Evolutionary conservation across 2,113 vertebrate genomes (phyloP).

Genomic region (Dissostichus mawsoni): DNA sequence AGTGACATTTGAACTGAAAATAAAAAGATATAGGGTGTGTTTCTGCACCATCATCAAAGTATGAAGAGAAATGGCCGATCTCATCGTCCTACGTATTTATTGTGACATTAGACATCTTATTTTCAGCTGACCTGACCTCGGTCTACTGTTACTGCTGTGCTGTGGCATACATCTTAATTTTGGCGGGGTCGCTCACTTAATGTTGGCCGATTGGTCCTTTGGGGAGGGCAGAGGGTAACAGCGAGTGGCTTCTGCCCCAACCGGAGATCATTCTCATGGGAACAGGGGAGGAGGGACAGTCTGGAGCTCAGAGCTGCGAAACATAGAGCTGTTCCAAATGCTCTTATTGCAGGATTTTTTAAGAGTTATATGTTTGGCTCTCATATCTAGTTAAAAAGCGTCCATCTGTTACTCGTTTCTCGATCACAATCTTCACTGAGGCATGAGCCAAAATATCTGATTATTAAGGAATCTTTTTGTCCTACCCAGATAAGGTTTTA

Average conservation of each 20-base stretch:
- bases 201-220: constrained; percentile 35
- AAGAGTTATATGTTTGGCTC: too few relatives aligned
- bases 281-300: constrained; percentile 50
- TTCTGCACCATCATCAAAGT: not conserved
- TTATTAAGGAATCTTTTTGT: too few relatives aligned
- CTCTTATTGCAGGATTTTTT: too few relatives aligned
- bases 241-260: constrained; percentile 68
- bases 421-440: too few relatives aligned
- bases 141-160: constrained; percentile 46
- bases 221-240: constrained; percentile 61
- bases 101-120: constrained; percentile 57
- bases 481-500: too few relatives aligned
- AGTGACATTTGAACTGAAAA: too few relatives aligned
- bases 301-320: constrained; percentile 33
- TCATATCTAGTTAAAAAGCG: too few relatives aligned
- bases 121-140: constrained; percentile 31
- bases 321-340: constrained; percentile 24
- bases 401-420: too few relatives aligned
- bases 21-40: not conserved
- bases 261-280: constrained; percentile 77
- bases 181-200: constrained; percentile 31
- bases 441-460: too few relatives aligned
- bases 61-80: constrained; percentile 23
- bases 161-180: constrained; percentile 28
- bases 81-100: constrained; percentile 51